A percentile compares a stretch with the other conserved stretches of the same genome.
Evolutionary conservation across 2,113 vertebrate species (phyloP).

Genomic region (Halichoerus grypus): DNA sequence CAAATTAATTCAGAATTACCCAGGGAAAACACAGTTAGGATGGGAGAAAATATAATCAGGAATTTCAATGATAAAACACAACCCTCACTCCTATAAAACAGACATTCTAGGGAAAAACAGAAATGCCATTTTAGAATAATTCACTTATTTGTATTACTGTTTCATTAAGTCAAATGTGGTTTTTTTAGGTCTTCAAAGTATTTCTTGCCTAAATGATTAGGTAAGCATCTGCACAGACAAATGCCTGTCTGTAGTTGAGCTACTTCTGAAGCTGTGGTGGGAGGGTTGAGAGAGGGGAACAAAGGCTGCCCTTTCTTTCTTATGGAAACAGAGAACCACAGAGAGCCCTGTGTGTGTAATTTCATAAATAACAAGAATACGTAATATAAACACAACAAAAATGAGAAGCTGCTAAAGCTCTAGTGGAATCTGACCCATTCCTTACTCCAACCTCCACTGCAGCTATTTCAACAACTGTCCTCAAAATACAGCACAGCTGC

Average conservation of each 20-base stretch:
- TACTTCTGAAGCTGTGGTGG: not conserved
- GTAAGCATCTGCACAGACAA: not conserved
- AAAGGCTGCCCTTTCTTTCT: not conserved
- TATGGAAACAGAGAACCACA: not conserved
- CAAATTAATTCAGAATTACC: not conserved
- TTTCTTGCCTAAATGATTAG: not conserved
- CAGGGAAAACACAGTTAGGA: not conserved
- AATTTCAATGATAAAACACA: not conserved
- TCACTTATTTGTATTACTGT: not conserved
- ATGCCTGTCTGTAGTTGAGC: not conserved
- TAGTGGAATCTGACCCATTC: not conserved
- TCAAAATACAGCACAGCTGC: not conserved
- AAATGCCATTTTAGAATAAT: not conserved
- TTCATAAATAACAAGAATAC: not conserved
- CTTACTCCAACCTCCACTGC: not conserved
- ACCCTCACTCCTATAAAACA: not conserved
- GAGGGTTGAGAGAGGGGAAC: not conserved
- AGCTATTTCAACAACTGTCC: not conserved
- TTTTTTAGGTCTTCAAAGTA: slow-evolving; percentile 10
- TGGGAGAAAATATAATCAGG: not conserved
- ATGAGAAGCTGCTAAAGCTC: not conserved
- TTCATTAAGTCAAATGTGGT: not conserved
- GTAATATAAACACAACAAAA: not conserved
- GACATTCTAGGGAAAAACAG: not conserved
- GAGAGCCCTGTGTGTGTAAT: not conserved